Conservation (phyloP, 2,888 invertebrate species). For the Aporophyla nigra region DNA sequence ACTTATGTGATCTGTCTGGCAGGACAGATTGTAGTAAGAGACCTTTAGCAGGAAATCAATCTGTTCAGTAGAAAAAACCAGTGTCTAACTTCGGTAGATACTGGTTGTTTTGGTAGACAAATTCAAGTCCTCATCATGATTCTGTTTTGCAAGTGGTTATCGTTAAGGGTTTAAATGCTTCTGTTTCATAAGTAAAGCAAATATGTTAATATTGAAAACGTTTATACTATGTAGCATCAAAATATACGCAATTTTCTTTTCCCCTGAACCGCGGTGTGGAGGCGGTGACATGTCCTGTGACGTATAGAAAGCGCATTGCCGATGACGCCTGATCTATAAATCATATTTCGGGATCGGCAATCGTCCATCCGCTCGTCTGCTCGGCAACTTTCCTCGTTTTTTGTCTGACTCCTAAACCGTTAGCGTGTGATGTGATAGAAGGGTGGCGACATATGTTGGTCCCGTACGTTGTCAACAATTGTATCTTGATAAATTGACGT, state of each 20-base stretch:
- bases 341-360: slow-evolving; percentile 87
- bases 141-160: background rate
- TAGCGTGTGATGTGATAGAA: slow-evolving; percentile 79
- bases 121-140: background rate
- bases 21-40: background rate
- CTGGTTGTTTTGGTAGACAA: no score
- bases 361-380: slow-evolving; percentile 83
- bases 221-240: slow-evolving; percentile 10
- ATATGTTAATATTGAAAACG: background rate
- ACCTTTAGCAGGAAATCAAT: background rate
- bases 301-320: slow-evolving; percentile 89
- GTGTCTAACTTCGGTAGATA: background rate
- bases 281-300: slow-evolving; percentile 82
- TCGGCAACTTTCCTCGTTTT: slow-evolving; percentile 86
- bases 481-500: slow-evolving; percentile 75
- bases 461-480: slow-evolving; percentile 71
- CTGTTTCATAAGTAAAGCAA: background rate
- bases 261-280: slow-evolving; percentile 61
- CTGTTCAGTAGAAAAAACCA: background rate
- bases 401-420: slow-evolving; percentile 87
- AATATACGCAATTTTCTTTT: slow-evolving; percentile 66
- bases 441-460: slow-evolving; percentile 83
- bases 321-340: slow-evolving; percentile 89
- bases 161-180: background rate
- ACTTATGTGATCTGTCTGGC: background rate